Percentiles rank a stretch among this genome's conserved stretches.
Conservation (phyloP, 2,888 invertebrate genomes). For the Apamea monoglypha region DNA sequence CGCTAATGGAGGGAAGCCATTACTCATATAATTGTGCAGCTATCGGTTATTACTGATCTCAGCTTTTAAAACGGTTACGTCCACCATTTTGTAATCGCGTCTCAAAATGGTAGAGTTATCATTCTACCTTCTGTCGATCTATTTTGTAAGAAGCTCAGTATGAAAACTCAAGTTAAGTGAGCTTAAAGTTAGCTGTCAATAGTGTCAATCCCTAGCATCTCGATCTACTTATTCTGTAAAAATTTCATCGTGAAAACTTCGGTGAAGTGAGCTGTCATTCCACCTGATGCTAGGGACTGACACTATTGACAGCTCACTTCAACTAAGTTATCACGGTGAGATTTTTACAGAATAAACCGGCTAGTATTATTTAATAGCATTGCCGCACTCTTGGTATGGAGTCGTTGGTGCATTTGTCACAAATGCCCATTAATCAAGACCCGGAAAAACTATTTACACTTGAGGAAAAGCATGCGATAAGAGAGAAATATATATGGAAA, state of each 20-base stretch:
- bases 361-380: not conserved
- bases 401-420: not conserved
- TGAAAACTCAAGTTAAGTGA: not conserved
- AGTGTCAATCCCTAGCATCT: not conserved
- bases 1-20: constrained; percentile 73
- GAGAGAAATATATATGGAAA: not conserved
- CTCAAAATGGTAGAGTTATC: not conserved
- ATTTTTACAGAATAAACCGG: not conserved
- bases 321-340: not conserved
- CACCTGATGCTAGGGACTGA: not conserved
- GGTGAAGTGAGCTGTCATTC: no score
- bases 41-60: constrained; percentile 55
- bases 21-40: constrained; percentile 67
- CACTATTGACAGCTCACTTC: not conserved
- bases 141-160: not conserved
- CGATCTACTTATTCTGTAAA: not conserved
- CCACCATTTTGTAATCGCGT: not conserved
- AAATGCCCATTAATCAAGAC: not conserved
- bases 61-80: constrained; percentile 44
- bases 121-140: not conserved
- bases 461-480: not conserved
- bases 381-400: not conserved
- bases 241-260: not conserved
- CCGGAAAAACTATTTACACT: not conserved
- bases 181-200: not conserved